Percentiles rank a stretch among this genome's conserved stretches.
These are phyloP conservation scores for Ochlodes sylvanus DNA, from an alignment of 2,888 invertebrate species.

Conservation along the genomic window DNA sequence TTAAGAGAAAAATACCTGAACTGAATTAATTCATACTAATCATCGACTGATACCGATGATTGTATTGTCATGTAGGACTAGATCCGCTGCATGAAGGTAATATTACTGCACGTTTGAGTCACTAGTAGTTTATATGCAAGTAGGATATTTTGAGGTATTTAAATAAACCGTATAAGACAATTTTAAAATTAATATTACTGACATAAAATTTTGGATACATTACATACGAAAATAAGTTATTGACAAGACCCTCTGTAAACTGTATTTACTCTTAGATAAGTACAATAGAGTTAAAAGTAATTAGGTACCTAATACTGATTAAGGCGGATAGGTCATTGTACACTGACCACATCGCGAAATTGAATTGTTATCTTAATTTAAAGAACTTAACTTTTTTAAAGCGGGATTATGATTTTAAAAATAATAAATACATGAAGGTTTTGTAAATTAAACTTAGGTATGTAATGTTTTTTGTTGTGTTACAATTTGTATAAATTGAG, in stretches of 20 bases:
- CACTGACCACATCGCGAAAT: conserved; percentile 51
- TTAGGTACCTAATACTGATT: conserved; percentile 29
- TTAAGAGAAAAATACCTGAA: conserved; percentile 63
- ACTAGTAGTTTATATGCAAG: conserved; percentile 58
- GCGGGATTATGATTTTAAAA: conserved; percentile 28
- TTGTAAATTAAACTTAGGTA: conserved; percentile 38
- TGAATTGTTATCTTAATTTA: conserved; percentile 53
- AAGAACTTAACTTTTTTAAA: conserved; percentile 20
- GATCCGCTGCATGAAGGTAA: conserved; percentile 75
- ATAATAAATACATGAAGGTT: conserved; percentile 36
- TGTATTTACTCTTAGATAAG: conserved; percentile 37
- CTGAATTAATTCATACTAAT: conserved; percentile 56
- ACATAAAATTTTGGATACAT: conserved; percentile 32
- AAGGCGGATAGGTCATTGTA: conserved; percentile 29
- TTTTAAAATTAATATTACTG: conserved; percentile 22
- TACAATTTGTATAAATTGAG: conserved; percentile 31
- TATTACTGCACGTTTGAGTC: conserved; percentile 61
- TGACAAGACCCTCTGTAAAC: conserved; percentile 39
- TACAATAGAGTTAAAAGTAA: conserved; percentile 38
- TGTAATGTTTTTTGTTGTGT: conserved; percentile 36
- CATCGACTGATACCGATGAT: conserved; percentile 74
- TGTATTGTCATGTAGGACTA: conserved; percentile 55
- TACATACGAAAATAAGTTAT: conserved; percentile 38
- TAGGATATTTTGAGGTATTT: conserved; percentile 36
- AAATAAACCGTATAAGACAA: conserved; percentile 27